These are phyloP conservation scores for Ptychobarbus kaznakovi DNA, from an alignment of 2,797 vertebrate species.

Conservation along the genomic window DNA sequence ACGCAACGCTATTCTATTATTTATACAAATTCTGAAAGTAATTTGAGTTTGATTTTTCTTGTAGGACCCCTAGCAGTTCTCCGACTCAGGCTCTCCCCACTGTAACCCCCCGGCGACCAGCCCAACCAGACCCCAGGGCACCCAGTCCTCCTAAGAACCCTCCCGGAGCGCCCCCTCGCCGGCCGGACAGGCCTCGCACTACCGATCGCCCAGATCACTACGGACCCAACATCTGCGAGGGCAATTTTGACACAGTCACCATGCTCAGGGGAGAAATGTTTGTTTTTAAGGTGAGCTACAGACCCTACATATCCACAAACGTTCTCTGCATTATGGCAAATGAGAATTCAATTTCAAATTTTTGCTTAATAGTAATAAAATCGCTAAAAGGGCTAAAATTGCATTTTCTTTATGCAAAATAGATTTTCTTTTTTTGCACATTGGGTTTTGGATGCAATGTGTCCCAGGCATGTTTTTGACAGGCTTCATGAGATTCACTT, in stretches of 20 bases:
- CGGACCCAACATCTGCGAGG: slow-evolving; percentile 93
- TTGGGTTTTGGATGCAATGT: background rate
- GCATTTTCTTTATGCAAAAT: background rate
- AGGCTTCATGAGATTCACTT: background rate
- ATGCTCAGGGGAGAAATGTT: slow-evolving; percentile 98
- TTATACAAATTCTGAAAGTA: background rate
- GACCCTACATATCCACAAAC: background rate
- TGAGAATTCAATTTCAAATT: background rate
- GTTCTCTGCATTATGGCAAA: background rate
- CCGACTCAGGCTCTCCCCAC: slow-evolving; percentile 90
- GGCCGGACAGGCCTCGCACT: slow-evolving; percentile 81
- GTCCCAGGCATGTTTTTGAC: background rate
- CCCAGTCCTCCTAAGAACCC: slow-evolving; percentile 73
- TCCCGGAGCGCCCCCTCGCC: slow-evolving; percentile 79
- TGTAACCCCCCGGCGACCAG: slow-evolving; percentile 82
- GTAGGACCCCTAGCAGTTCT: slow-evolving; percentile 82
- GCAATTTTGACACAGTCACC: slow-evolving; percentile 93
- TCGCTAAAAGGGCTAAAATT: background rate
- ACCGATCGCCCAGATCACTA: slow-evolving; percentile 89
- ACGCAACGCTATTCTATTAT: background rate
- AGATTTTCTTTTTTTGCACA: background rate
- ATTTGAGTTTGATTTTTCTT: slow-evolving; percentile 7
- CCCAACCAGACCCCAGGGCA: slow-evolving; percentile 73
- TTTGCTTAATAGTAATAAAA: background rate
- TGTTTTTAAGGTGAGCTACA: slow-evolving; percentile 90